Evolutionary conservation across 2,888 invertebrate genomes (phyloP).

Genomic region (Spatulosminthurus flaviceps): DNA sequence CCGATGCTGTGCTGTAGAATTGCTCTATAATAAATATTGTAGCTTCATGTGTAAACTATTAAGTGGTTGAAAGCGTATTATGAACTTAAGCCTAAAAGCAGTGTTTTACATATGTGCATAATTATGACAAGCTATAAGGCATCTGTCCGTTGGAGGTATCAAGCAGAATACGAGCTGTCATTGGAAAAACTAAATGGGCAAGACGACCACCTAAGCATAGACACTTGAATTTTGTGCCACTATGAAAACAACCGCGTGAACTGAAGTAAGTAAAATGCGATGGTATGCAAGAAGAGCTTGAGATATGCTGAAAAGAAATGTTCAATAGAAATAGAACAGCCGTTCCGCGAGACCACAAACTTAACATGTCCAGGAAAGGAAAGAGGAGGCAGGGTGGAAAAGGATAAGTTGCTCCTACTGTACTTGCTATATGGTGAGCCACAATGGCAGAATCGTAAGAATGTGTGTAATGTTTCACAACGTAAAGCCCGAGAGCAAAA

Average conservation of each 20-base stretch:
- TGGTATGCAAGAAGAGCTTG: background rate
- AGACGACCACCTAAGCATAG: background rate
- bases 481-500: too few relatives aligned
- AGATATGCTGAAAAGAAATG: background rate
- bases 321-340: slow-evolving; percentile 19
- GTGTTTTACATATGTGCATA: too few relatives aligned
- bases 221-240: background rate
- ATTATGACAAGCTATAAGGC: too few relatives aligned
- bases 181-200: slow-evolving; percentile 2
- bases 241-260: background rate
- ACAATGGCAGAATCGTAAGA: too few relatives aligned
- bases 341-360: background rate
- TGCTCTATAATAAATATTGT: background rate
- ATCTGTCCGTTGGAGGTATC: slow-evolving; percentile 13
- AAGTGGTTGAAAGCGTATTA: too few relatives aligned
- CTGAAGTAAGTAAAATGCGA: background rate
- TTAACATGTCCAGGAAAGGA: slow-evolving; percentile 24
- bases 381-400: slow-evolving; percentile 8
- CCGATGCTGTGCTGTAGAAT: background rate
- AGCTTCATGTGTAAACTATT: background rate
- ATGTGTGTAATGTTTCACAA: too few relatives aligned
- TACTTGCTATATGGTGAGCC: background rate
- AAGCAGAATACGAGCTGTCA: slow-evolving; percentile 11
- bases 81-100: too few relatives aligned
- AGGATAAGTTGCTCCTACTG: background rate